Percentiles rank a stretch among this genome's conserved stretches.
phyloP scores from a whole-genome alignment of 2,888 invertebrate species.

The Anticlea derivata region DNA sequence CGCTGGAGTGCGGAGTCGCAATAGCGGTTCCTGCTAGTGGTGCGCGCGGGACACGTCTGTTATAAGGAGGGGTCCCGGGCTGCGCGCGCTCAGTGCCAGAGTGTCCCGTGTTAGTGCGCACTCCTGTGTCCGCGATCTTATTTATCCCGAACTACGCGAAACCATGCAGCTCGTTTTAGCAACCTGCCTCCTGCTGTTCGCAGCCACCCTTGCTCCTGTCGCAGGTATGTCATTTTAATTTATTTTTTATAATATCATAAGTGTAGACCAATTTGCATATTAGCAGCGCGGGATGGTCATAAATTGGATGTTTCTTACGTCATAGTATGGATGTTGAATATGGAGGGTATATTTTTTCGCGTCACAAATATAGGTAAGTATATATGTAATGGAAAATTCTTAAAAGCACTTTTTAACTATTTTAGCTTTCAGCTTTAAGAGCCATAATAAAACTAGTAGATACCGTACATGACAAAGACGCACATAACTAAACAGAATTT shows the following conservation, averaged over 20 bases:
- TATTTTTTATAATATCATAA: background rate
- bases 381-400: too few relatives aligned
- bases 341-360: background rate
- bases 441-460: background rate
- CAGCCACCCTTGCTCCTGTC: constrained; percentile 77
- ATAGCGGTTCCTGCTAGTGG: constrained; percentile 60
- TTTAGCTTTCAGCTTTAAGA: background rate
- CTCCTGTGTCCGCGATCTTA: constrained; percentile 57
- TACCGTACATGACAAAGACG: too few relatives aligned
- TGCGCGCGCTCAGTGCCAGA: constrained; percentile 81
- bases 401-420: too few relatives aligned
- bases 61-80: constrained; percentile 80
- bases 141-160: constrained; percentile 50
- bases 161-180: constrained; percentile 80
- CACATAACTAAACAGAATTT: background rate
- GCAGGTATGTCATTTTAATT: constrained; percentile 74
- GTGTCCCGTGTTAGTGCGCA: constrained; percentile 79
- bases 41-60: constrained; percentile 77
- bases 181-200: constrained; percentile 80
- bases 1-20: constrained; percentile 45
- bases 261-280: constrained; percentile 2
- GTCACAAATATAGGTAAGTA: background rate
- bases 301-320: constrained; percentile 1
- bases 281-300: background rate
- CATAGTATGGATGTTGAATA: background rate